Conservation (phyloP, 1,140 invertebrate genomes). For the Drosophila malerkotliana region DNA sequence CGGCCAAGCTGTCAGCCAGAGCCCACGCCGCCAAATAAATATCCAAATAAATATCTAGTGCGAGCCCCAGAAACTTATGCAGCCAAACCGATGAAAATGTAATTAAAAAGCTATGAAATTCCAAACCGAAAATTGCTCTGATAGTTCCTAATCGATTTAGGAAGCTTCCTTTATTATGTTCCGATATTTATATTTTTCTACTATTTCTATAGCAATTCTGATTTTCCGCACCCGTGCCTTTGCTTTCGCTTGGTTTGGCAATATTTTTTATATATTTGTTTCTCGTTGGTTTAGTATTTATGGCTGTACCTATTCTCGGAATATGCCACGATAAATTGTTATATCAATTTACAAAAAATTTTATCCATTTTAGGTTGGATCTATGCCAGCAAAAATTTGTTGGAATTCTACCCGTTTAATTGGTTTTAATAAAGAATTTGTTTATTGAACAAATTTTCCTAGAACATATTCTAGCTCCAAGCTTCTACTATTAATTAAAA, state of each 20-base stretch:
- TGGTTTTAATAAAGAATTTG: neutral
- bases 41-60: neutral
- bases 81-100: neutral
- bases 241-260: slow-evolving; percentile 11
- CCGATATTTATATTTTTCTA: neutral
- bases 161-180: neutral
- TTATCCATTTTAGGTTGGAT: neutral
- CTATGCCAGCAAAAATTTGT: slow-evolving; percentile 10
- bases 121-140: neutral
- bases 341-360: neutral
- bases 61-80: neutral
- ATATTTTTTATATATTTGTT: slow-evolving; percentile 17
- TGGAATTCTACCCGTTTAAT: slow-evolving; percentile 8
- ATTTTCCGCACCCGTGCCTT: neutral
- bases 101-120: neutral
- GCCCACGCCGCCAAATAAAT: slow-evolving; percentile 22
- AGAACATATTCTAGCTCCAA: neutral
- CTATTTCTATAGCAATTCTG: neutral
- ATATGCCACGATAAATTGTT: slow-evolving; percentile 53
- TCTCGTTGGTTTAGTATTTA: slow-evolving; percentile 27
- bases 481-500: neutral
- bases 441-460: neutral
- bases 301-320: slow-evolving; percentile 41
- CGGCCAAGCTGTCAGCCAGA: slow-evolving; percentile 31
- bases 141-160: neutral